A percentile compares a stretch with the other conserved stretches of the same genome.
Conservation (phyloP, 2,888 invertebrate species). For the Lymantria dispar region DNA sequence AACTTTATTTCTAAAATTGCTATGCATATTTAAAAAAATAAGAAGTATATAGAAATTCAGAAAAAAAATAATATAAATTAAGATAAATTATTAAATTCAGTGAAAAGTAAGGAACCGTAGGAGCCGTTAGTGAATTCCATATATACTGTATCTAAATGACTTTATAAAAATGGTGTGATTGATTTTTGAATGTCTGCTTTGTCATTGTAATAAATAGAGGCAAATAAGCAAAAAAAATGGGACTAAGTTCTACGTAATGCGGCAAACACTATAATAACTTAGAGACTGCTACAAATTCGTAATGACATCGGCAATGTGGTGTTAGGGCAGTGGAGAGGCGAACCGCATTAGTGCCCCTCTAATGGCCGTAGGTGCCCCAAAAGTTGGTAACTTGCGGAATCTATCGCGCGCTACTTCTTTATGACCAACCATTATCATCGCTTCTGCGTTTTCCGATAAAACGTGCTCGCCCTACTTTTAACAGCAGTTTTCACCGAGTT, state of each 20-base stretch:
- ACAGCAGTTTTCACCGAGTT: slow-evolving; percentile 65
- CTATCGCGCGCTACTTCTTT: slow-evolving; percentile 76
- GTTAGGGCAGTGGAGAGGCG: slow-evolving; percentile 44
- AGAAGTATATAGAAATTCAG: too few species aligned
- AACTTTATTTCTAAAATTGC: too few species aligned
- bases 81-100: too few species aligned
- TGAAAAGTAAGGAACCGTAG: too few species aligned
- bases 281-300: slow-evolving; percentile 30
- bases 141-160: too few species aligned
- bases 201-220: too few species aligned
- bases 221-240: too few species aligned
- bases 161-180: too few species aligned
- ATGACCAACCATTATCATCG: slow-evolving; percentile 77
- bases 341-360: slow-evolving; percentile 66
- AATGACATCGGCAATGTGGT: slow-evolving; percentile 47
- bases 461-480: slow-evolving; percentile 73
- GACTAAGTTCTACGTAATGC: neutral
- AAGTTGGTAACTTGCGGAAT: slow-evolving; percentile 78
- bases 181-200: too few species aligned
- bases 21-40: too few species aligned
- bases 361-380: slow-evolving; percentile 68
- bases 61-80: too few species aligned
- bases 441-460: slow-evolving; percentile 74
- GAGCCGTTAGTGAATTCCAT: too few species aligned
- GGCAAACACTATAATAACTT: slow-evolving; percentile 16